Evolutionary conservation across 1,140 invertebrate genomes (phyloP), one percentile per base, ranked within the genome.

Genomic region (Pteromalus puparum): DNA sequence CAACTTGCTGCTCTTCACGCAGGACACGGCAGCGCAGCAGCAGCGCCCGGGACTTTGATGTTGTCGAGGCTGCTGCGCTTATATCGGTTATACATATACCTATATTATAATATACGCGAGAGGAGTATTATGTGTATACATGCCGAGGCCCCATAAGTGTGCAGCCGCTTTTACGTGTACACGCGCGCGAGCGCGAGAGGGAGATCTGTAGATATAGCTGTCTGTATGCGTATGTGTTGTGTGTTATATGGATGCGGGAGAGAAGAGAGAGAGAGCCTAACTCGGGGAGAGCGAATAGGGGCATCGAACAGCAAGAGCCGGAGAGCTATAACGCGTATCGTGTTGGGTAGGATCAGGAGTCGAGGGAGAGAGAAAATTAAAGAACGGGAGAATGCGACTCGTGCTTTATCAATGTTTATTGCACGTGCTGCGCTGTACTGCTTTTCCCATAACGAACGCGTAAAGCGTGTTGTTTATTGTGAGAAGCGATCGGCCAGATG

Each of bases 21-120:
- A 81, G 80, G 46, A 73, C 70, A 61, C 38, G 46, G 48, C 42
- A 21, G 53, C 80, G 48, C 18, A 28, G 18, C 28, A 53, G 48
- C 70, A 42, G 21, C 48, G 74, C 68, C 53, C 72, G 21, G 53
- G 81, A 75, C 34, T 82, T 82, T 67, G 70, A 75, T 75, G 48
- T 24, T 5, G 30, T 34, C 42, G 4, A 48, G 30, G 34, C 24
- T 38, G 26, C n/a, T 38, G 26, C n/a, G 12, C 15, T n/a, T 34
- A 15, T 48, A 13, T 65, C 1, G 18, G 12, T 1, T 13, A 46
- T 48, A 18, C 46, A n/a, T n/a, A 61, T 61, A 61, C 18, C 6
- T 21, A n/a, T n/a, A n/a, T 61, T 21, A 42, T 42, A 42, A 42
- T 42, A 42, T 42, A 42, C 38, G 38, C 24, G 30, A 34, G 30